Evolutionary conservation across 1,140 invertebrate genomes (phyloP).

Genomic region (Ceratitis capitata): DNA sequence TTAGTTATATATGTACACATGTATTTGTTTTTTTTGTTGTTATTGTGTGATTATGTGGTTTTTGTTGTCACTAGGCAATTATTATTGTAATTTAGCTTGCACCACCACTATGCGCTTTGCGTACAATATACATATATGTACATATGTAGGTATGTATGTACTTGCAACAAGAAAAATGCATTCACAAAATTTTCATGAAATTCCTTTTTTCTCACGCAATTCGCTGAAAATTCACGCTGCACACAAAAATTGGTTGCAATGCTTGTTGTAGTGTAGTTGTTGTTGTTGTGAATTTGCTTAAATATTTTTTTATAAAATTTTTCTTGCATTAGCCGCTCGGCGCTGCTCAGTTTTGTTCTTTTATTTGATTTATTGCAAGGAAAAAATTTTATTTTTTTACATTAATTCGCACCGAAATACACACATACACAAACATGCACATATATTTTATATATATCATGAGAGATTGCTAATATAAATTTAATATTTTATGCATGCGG

Average conservation of each 20-base stretch:
- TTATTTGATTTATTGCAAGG: neutral
- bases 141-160: too few relatives aligned
- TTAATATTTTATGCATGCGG: neutral
- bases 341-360: neutral
- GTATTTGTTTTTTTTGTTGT: too few relatives aligned
- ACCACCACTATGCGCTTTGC: neutral
- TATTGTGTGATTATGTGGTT: too few relatives aligned
- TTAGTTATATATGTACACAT: too few relatives aligned
- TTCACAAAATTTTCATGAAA: neutral
- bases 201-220: neutral
- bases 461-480: too few relatives aligned
- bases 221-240: neutral
- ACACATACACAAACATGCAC: neutral
- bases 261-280: neutral
- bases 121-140: neutral
- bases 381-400: conserved; percentile 10
- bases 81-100: neutral
- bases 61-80: neutral
- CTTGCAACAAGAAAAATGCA: neutral
- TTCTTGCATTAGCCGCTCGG: neutral
- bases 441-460: too few relatives aligned
- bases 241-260: neutral
- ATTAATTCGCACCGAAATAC: too few relatives aligned
- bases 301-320: too few relatives aligned
- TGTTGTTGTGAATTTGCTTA: neutral